Evolutionary conservation across 2,888 invertebrate species (phyloP), one percentile per base, ranked within the genome.

Genomic region (Cyaniris semiargus): DNA sequence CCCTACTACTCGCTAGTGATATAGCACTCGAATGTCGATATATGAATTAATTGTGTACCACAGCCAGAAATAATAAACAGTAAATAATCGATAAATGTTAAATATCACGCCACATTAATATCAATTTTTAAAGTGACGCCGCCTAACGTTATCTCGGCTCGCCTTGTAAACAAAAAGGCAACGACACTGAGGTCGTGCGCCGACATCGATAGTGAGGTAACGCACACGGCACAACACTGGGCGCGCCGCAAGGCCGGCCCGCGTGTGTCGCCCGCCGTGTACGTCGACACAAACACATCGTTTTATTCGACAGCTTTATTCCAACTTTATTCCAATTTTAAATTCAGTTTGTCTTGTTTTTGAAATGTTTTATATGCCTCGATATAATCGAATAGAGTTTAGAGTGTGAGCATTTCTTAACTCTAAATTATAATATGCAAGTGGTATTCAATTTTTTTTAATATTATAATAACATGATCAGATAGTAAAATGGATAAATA

Each of bases 121-220:
- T 81, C 74, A 78, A 79, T 79, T 79, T 78, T 75, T 75, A 75
- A 71, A 60, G 76, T 79, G 79, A 78, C 80, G 77, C 72, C 74
- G 75, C 53, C 56, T 15, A 71, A 78, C 83, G 86, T 88, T 91
- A 91, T 91, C 91, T 86, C 85, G 84, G 81, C 83, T 85, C 87
- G 84, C 86, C 81, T 81, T 82, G 89, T 92, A 90, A 92, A 92
- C 90, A 89, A 83, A 89, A 87, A 90, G 92, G 91, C 92, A 93
- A 91, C 92, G 93, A 93, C 93, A 92, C 88, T 85, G 87, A 88
- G 88, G 88, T 87, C 88, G 87, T 81, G 79, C 80, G 81, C 83
- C 82, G 83, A 84, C 90, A 90, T 93, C 93, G 93, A 93, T 92
- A 93, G 85, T 86, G 87, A 84, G 83, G 86, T 83, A 79, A 80